Evolutionary conservation across 2,888 invertebrate genomes (phyloP).

Genomic region (Empis stercorea): DNA sequence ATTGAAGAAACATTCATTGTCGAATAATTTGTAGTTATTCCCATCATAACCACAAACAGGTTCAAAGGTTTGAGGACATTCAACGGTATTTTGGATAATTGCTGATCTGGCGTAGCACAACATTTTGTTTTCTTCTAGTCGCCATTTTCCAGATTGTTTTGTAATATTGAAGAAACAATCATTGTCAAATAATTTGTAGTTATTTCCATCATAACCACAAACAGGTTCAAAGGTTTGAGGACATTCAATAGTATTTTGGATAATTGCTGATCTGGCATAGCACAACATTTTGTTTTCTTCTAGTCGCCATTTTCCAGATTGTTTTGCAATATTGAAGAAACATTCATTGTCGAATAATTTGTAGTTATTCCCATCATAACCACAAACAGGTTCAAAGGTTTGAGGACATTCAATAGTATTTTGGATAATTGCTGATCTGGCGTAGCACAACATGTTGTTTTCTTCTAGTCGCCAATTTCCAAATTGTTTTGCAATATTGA

Average conservation of each 20-base stretch:
- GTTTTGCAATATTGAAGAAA: not conserved
- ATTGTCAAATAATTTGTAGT: constrained; percentile 6
- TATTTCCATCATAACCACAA: constrained; percentile 4
- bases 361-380: not conserved
- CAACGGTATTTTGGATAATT: not conserved
- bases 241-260: too few relatives aligned
- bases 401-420: not conserved
- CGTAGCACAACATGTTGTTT: too few relatives aligned
- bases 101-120: not conserved
- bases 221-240: not conserved
- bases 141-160: not conserved
- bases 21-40: constrained; percentile 4
- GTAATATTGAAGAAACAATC: not conserved
- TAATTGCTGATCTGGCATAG: not conserved
- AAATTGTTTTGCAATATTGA: too few relatives aligned
- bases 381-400: not conserved
- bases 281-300: not conserved
- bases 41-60: constrained; percentile 6
- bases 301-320: not conserved
- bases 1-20: constrained; percentile 1
- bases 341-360: not conserved
- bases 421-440: not conserved
- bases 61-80: not conserved
- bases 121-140: not conserved
- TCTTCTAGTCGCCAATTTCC: too few relatives aligned